Evolutionary conservation across 1,140 invertebrate species (phyloP).

Genomic region (Euwallacea fornicatus): DNA sequence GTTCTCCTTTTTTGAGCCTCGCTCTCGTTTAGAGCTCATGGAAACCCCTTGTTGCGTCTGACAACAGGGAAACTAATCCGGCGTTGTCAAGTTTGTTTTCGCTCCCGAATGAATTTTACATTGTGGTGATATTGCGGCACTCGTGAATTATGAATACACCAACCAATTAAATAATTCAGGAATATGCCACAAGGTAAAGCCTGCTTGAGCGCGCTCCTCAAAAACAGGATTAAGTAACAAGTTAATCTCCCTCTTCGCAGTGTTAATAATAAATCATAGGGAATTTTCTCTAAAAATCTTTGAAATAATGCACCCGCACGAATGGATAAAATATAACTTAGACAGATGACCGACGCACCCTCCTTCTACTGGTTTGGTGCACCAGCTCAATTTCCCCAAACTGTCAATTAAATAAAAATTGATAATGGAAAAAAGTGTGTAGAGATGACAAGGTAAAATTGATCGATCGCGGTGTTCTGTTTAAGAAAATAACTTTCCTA

Average conservation of each 20-base stretch:
- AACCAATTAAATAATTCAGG: conserved; percentile 4
- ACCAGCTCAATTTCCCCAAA: conserved; percentile 3
- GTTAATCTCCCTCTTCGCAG: neutral
- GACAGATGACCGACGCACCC: too few relatives aligned
- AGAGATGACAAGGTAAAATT: conserved; percentile 4
- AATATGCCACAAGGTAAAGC: conserved; percentile 2
- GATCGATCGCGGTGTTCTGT: neutral
- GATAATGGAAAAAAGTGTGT: conserved; percentile 1
- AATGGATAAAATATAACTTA: too few relatives aligned
- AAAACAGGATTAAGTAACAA: neutral
- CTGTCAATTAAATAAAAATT: conserved; percentile 6
- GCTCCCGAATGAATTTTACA: neutral
- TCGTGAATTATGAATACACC: neutral
- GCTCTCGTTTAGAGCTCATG: too few relatives aligned
- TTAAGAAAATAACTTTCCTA: neutral
- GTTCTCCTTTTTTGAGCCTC: conserved; percentile 4
- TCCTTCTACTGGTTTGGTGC: neutral
- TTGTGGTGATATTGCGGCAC: neutral
- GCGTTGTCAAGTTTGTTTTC: too few relatives aligned
- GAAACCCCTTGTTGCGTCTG: too few relatives aligned
- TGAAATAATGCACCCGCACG: too few relatives aligned
- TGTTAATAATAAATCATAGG: neutral
- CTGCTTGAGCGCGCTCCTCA: neutral
- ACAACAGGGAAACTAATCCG: too few relatives aligned
- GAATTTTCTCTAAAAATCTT: neutral